Base-by-base conservation (phyloP, 1,140 invertebrate species). In the Leptestheria dahalacensis region DNA sequence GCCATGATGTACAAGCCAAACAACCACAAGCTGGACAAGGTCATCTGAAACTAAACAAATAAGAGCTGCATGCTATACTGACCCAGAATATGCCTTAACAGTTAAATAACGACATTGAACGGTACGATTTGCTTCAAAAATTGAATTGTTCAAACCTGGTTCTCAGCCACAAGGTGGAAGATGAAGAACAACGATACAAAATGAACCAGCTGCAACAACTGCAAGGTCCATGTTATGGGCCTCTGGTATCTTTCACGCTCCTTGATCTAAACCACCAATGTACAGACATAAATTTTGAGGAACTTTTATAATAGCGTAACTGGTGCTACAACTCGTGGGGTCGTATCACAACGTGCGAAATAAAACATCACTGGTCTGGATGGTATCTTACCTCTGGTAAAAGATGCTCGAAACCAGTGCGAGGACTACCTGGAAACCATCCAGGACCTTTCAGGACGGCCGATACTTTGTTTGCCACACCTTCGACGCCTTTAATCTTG, bases 361-460 rank as follows among this genome's bases (percentile, higher is more conserved):
- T 6, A 6, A 9, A 41, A 6, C 15, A 41, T 15, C 33, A 41
- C 33, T 41, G 15, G 15, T 41, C 33, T 41, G 6, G 15, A 41
- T 41, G 15, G n/a, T n/a, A 41, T 41, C 6, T 52, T 68, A 72
- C 71, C 63, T 73, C 64, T 12, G 74, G 74, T 20, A 76, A 64
- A 55, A 72, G 68, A 56, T 68, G 64, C 15, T 59, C 53, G 46
- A 67, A 23, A 3, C 74, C 74, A 1, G 70, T 63, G 26, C 75
- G 61, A 12, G 71, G 69, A 66, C 72, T 74, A 3, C 74, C 74
- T 15, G 71, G 71, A 21, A 58, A 56, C 74, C 74, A 75, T 20
- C 74, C 73, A 46, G 74, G 74, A 24, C 74, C 74, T 59, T 74
- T 69, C 18, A 73, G 63, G 9, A 76, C 52, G 25, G 68, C 66